Conservation (phyloP, 2,797 vertebrate species). For the Peromyscus nudipes region DNA sequence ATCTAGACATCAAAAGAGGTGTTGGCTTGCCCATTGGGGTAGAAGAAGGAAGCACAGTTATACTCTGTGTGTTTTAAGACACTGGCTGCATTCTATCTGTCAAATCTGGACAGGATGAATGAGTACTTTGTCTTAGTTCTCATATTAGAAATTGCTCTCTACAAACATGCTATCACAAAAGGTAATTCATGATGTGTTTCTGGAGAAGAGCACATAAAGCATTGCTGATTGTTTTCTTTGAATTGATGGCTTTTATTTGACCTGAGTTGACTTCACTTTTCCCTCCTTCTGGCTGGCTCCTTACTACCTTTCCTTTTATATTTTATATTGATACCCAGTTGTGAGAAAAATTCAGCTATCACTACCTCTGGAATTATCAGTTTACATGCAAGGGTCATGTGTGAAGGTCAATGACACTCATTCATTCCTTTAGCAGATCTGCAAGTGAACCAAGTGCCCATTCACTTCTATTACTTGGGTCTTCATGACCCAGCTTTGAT, state of each 20-base stretch:
- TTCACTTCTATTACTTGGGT: neutral
- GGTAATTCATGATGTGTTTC: conserved; percentile 17
- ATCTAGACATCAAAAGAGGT: neutral
- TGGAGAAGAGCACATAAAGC: neutral
- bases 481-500: neutral
- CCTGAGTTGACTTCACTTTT: neutral
- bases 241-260: neutral
- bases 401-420: neutral
- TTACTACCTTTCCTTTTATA: neutral
- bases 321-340: neutral
- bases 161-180: neutral
- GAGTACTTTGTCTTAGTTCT: neutral
- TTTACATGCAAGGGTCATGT: no score
- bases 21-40: neutral
- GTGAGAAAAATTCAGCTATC: neutral
- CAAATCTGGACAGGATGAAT: conserved; percentile 30
- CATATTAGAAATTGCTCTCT: neutral
- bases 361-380: neutral
- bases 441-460: neutral
- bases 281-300: neutral
- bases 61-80: neutral
- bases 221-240: neutral
- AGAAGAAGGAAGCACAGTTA: neutral
- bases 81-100: neutral
- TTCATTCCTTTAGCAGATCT: neutral